These are phyloP conservation scores for Phaedon cochleariae DNA, from an alignment of 2,888 invertebrate genomes.

Conservation along the genomic window DNA sequence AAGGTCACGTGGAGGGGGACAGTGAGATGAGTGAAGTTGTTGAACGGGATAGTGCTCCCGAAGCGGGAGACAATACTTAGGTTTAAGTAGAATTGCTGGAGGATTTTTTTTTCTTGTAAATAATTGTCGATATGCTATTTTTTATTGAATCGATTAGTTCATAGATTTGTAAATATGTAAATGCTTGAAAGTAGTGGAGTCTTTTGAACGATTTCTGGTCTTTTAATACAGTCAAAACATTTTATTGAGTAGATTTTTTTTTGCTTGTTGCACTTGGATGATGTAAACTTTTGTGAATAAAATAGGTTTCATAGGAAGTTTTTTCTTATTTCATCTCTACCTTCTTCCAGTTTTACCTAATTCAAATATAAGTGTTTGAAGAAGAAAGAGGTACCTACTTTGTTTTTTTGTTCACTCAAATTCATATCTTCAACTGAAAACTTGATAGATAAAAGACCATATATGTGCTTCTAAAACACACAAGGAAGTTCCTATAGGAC, in stretches of 20 bases:
- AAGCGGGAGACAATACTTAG: not conserved
- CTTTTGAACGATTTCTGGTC: not conserved
- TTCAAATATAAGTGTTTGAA: no score
- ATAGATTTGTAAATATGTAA: not conserved
- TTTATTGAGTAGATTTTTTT: not conserved
- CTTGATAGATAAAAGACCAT: no score
- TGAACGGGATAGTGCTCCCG: not conserved
- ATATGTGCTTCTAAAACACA: no score
- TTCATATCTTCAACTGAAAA: no score
- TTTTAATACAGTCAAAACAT: not conserved
- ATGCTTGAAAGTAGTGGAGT: not conserved
- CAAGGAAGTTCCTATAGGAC: no score
- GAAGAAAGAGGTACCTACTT: no score
- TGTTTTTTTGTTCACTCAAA: no score
- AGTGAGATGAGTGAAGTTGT: conserved; percentile 18
- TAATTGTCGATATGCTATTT: no score
- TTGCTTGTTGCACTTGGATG: not conserved
- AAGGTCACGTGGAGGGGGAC: not conserved
- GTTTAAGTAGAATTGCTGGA: not conserved
- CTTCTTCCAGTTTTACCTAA: not conserved
- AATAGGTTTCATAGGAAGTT: not conserved
- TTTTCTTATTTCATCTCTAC: not conserved
- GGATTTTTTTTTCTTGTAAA: no score
- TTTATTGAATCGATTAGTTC: not conserved
- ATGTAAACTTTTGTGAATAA: not conserved